Evolutionary conservation across 2,113 vertebrate genomes (phyloP).

Genomic region (Nyctereutes procyonoides): DNA sequence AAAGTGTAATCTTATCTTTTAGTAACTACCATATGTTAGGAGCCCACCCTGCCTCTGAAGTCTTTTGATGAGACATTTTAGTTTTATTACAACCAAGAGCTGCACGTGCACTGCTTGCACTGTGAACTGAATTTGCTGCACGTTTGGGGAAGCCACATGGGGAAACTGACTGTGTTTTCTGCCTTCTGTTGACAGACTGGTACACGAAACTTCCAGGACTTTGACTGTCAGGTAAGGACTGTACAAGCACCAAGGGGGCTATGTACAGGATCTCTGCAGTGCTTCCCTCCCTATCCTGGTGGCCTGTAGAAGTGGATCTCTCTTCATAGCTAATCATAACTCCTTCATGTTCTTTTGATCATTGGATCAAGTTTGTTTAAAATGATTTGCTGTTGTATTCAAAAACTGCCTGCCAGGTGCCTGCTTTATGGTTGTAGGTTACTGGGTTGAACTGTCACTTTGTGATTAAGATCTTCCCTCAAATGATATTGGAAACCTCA

Average conservation of each 20-base stretch:
- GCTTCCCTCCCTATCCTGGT: neutral
- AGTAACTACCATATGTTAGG: neutral
- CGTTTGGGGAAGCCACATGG: conserved; percentile 50
- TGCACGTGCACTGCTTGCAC: neutral
- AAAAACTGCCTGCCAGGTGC: conserved; percentile 26
- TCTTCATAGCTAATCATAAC: conserved; percentile 5
- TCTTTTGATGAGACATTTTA: conserved; percentile 11
- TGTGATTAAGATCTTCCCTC: conserved; percentile 51
- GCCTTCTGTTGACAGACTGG: conserved; percentile 90
- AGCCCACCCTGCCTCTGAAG: neutral
- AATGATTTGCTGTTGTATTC: conserved; percentile 42
- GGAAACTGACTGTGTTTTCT: conserved; percentile 78
- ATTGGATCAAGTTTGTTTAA: conserved; percentile 53
- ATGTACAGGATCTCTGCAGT: conserved; percentile 35
- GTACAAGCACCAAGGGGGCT: neutral
- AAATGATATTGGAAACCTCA: neutral
- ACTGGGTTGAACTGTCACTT: conserved; percentile 24
- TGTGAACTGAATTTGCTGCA: conserved; percentile 60
- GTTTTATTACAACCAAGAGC: neutral
- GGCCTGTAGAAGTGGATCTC: conserved; percentile 39
- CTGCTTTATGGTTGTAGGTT: conserved; percentile 22
- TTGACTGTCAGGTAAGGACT: conserved; percentile 95
- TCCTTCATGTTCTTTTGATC: conserved; percentile 51
- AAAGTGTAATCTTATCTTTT: neutral
- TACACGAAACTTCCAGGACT: conserved; percentile 95